phyloP scores from a whole-genome alignment of 2,888 invertebrate genomes.

The Mongoloraphidia duomilia region DNA sequence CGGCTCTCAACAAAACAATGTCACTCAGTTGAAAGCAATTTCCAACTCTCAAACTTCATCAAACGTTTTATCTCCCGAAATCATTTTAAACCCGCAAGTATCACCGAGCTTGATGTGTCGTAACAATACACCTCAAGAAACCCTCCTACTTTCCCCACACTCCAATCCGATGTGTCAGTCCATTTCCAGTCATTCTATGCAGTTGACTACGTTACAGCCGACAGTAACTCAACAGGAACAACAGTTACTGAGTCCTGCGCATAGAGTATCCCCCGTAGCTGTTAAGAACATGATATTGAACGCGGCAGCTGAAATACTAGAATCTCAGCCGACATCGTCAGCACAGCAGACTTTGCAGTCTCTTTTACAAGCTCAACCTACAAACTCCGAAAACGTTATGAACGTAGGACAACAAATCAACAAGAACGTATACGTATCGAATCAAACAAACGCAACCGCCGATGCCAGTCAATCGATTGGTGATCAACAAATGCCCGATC shows the following conservation, averaged over 20 bases:
- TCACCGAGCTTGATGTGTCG: constrained; percentile 45
- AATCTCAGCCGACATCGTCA: constrained; percentile 45
- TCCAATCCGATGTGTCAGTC: constrained; percentile 23
- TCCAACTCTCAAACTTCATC: constrained; percentile 13
- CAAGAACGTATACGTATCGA: neutral
- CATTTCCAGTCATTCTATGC: constrained; percentile 7
- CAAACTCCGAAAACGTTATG: too few relatives aligned
- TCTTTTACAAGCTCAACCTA: constrained; percentile 25
- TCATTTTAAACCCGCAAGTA: constrained; percentile 44
- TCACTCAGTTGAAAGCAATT: constrained; percentile 25
- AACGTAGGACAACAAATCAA: neutral
- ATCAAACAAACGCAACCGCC: neutral
- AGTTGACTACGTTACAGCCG: constrained; percentile 8
- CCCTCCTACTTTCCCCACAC: constrained; percentile 18
- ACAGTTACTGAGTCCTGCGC: constrained; percentile 22
- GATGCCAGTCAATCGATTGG: neutral
- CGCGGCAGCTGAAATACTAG: constrained; percentile 56
- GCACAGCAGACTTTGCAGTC: constrained; percentile 36
- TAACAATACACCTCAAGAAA: constrained; percentile 16
- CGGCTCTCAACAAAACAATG: too few relatives aligned
- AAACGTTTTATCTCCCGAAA: constrained; percentile 34
- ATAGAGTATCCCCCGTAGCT: constrained; percentile 42
- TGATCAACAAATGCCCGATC: neutral
- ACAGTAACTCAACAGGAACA: constrained; percentile 4
- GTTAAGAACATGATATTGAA: constrained; percentile 63